Evolutionary conservation across 2,113 vertebrate species (phyloP), one percentile per base, ranked within the genome.

Genomic region (Cryptomyrus ogoouensis): DNA sequence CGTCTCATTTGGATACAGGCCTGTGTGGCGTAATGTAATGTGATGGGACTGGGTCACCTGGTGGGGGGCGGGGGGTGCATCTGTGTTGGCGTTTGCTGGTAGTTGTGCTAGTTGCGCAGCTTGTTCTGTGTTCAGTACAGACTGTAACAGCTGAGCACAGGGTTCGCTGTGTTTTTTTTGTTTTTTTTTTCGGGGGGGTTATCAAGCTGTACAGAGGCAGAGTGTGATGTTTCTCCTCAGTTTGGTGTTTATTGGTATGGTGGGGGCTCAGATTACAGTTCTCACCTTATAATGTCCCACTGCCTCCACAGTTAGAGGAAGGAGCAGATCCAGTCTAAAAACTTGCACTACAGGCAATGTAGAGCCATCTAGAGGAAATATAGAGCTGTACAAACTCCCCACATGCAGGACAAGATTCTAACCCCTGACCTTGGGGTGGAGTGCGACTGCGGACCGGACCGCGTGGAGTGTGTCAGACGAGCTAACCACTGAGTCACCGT

Each of bases 91-190:
- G 12, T 58, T 39, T n/a, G n/a, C 9, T 66, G 62, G n/a, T n/a
- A 27, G 9, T 15, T 52, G 8, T 50, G 46, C 44, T 47, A 50
- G 31, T 47, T 47, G 47, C 3, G 47, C 66, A 7, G 21, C 27
- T 21, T 31, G 27, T 77, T 74, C 44, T 89, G 44, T 83, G 47
- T 56, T 89, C 77, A 56, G 74, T 89, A 89, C 88, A 52, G 62
- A 80, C 47, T 50, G 88, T 89, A 24, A 21, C 70, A 83, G 74
- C 52, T 47, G 44, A 53, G 39, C 10, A 49, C 39, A 49, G 46
- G 21, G 47, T 70, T 66, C 3, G 24, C 42, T 70, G 7, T 47
- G 88, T 39, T 39, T 39, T 39, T 39, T 39, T 39, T 39, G 1
- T 49, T 77, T n/a, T 27, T 58, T 24, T 17, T 31, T 52, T 2